A percentile compares a stretch with the other conserved stretches of the same genome.
Evolutionary conservation across 2,113 vertebrate genomes (phyloP).

Genomic region (Cettia cetti): DNA sequence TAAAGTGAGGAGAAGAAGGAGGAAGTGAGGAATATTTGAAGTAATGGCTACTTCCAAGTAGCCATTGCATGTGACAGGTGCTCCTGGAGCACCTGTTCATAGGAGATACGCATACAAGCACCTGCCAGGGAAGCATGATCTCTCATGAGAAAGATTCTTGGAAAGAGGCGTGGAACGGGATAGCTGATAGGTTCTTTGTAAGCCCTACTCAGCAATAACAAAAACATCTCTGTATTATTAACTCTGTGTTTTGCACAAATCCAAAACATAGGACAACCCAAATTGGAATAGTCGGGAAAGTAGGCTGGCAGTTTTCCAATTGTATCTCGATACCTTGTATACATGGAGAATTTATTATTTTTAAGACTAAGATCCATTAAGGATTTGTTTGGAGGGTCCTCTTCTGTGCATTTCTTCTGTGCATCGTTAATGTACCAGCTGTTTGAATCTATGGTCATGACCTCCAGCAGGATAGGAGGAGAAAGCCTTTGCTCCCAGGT

Average conservation of each 20-base stretch:
- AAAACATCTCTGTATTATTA: neutral
- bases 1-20: too few species aligned
- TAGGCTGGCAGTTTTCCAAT: neutral
- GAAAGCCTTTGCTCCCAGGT: neutral
- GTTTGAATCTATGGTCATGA: neutral
- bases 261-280: neutral
- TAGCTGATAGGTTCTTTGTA: neutral
- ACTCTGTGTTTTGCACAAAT: neutral
- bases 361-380: neutral
- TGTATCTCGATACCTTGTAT: neutral
- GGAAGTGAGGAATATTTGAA: neutral
- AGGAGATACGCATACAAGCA: neutral
- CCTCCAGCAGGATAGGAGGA: neutral
- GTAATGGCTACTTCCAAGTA: neutral
- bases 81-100: neutral
- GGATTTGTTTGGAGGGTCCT: neutral
- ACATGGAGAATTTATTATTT: neutral
- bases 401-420: neutral
- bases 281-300: neutral
- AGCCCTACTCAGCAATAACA: neutral
- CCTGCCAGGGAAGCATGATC: neutral
- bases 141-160: neutral
- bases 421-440: neutral
- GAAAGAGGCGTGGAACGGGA: neutral
- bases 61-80: neutral